A percentile compares a stretch with the other conserved stretches of the same genome.
Evolutionary conservation across 2,113 vertebrate genomes (phyloP).

Genomic region (Diphyllodes magnificus): DNA sequence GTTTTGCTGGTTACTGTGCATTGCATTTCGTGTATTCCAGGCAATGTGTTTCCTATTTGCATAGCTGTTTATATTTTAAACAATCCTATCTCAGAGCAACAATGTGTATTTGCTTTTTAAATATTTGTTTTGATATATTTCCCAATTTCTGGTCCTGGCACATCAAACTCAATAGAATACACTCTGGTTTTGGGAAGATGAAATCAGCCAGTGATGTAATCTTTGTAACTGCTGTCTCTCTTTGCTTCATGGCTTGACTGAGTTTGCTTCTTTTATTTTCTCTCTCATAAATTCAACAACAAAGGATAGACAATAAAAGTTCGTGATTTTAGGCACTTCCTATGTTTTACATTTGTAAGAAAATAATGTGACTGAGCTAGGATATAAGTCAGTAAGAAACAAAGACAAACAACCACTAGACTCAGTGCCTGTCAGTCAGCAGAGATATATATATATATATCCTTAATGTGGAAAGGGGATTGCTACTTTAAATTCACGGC

Average conservation of each 20-base stretch:
- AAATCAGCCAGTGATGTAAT: slow-evolving; percentile 67
- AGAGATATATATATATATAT: neutral
- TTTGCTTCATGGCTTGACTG: slow-evolving; percentile 39
- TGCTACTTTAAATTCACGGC: neutral
- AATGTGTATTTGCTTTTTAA: slow-evolving; percentile 69
- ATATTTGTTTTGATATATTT: slow-evolving; percentile 76
- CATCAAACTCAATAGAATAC: slow-evolving; percentile 72
- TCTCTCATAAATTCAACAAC: slow-evolving; percentile 31
- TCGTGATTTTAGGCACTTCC: slow-evolving; percentile 15
- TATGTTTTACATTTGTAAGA: slow-evolving; percentile 51
- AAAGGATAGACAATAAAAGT: slow-evolving; percentile 6
- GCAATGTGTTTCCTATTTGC: slow-evolving; percentile 77
- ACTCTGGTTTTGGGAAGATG: slow-evolving; percentile 55
- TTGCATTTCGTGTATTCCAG: slow-evolving; percentile 57
- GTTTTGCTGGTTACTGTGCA: slow-evolving; percentile 45
- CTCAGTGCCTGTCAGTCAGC: neutral
- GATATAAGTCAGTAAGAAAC: neutral
- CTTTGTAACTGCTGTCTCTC: slow-evolving; percentile 26
- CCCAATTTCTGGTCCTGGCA: slow-evolving; percentile 73
- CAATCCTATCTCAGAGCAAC: slow-evolving; percentile 71
- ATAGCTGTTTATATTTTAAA: slow-evolving; percentile 73
- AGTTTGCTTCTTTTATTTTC: slow-evolving; percentile 54
- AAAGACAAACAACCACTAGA: neutral
- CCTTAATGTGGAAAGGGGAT: neutral
- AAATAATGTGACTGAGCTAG: neutral